These are phyloP conservation scores for Chiridota heheva DNA, from an alignment of 35 echinoderm and acorn worm species.

Conservation along the genomic window DNA sequence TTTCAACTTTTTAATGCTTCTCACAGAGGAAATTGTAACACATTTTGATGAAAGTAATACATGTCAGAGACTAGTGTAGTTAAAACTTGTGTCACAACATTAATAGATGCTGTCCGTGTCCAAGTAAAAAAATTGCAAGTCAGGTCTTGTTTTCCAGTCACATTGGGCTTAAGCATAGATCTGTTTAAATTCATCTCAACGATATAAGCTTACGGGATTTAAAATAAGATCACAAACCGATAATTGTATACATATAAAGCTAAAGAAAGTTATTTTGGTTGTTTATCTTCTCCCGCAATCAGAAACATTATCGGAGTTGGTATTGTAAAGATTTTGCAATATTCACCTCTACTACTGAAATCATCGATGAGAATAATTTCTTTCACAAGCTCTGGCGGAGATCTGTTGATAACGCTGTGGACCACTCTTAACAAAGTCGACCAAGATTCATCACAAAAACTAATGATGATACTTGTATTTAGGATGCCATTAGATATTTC, in stretches of 20 bases:
- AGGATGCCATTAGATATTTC: slow-evolving; percentile 26
- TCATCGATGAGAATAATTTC: slow-evolving; percentile 83
- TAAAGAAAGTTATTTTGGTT: background rate
- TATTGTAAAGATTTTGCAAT: background rate
- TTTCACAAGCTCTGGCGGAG: slow-evolving; percentile 58
- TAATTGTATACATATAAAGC: background rate
- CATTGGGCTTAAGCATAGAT: background rate
- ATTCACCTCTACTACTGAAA: slow-evolving; percentile 71
- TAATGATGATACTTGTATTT: slow-evolving; percentile 68
- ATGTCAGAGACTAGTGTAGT: no score
- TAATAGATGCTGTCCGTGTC: no score
- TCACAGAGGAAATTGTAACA: background rate
- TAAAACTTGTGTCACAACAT: no score
- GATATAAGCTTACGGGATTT: background rate
- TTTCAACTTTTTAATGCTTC: background rate
- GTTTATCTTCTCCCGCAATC: background rate
- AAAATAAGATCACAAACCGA: background rate
- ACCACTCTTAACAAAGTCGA: slow-evolving; percentile 59
- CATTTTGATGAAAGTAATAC: background rate
- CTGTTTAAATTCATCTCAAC: background rate
- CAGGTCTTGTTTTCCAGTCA: no score
- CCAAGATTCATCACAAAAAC: slow-evolving; percentile 78
- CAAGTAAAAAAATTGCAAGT: no score
- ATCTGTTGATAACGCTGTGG: slow-evolving; percentile 80
- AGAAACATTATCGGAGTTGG: background rate